Conservation (phyloP, 2,888 invertebrate species). For the Psylliodes chrysocephalus region DNA sequence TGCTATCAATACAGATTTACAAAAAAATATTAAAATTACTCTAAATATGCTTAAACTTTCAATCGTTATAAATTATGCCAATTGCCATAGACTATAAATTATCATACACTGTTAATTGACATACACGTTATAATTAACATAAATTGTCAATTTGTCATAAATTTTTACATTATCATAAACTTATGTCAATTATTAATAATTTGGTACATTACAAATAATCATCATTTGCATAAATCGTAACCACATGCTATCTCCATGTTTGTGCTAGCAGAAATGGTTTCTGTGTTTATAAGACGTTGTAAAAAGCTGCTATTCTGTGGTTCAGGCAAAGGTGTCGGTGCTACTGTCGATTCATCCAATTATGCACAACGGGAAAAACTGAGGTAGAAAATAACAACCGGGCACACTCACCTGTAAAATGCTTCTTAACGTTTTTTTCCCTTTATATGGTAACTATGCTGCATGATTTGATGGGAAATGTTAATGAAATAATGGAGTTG, state of each 20-base stretch:
- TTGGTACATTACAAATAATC: slow-evolving; percentile 5
- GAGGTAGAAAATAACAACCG: slow-evolving; percentile 56
- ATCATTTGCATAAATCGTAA: neutral
- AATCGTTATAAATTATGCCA: too few species aligned
- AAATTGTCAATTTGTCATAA: too few species aligned
- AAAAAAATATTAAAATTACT: too few species aligned
- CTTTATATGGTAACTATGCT: slow-evolving; percentile 32
- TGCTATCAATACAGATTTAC: too few species aligned
- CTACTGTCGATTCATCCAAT: slow-evolving; percentile 55
- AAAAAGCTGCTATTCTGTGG: slow-evolving; percentile 62
- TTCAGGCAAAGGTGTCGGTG: slow-evolving; percentile 63
- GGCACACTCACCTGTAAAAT: slow-evolving; percentile 32
- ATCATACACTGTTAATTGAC: too few species aligned
- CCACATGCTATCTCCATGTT: slow-evolving; percentile 36
- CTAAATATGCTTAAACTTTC: too few species aligned
- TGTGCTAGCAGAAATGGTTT: slow-evolving; percentile 57
- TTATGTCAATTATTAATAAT: too few species aligned
- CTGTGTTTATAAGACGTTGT: slow-evolving; percentile 59
- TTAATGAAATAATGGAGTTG: too few species aligned
- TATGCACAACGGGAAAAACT: slow-evolving; percentile 60
- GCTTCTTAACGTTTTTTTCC: slow-evolving; percentile 36
- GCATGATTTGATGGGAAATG: slow-evolving; percentile 1
- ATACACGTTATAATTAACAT: too few species aligned
- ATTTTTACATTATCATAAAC: too few species aligned
- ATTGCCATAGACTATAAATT: too few species aligned